Evolutionary conservation across 2,797 vertebrate species (phyloP), one percentile per base, ranked within the genome.

Genomic region (Thalassophryne amazonica): DNA sequence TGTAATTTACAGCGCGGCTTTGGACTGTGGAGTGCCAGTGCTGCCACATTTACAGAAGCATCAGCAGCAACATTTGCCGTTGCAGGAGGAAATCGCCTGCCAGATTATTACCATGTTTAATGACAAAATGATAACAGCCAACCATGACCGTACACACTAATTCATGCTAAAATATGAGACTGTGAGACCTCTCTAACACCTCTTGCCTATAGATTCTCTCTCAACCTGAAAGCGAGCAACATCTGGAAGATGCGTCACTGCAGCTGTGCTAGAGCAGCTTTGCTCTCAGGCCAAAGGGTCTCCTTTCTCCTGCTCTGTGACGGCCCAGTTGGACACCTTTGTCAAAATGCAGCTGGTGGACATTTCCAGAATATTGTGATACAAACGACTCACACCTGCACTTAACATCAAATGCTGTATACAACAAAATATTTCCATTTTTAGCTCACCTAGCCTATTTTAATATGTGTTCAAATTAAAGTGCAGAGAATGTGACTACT

Each of bases 221-320:
- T 69, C 34, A 65, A 42, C 31, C 49, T 45, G 31, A 54, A 65
- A 77, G 78, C 60, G 58, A 57, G 67, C 59, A 73, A 87, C 89
- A 91, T 90, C 87, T 91, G 88, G 75, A 84, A 75, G 85, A 89
- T 85, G 77, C 77, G 79, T 90, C 83, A 85, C 67, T 85, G 86
- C 89, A 91, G 87, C 89, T 91, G 90, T 78, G 66, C 54, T 45
- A 55, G 45, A 86, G 78, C 75, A 73, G 81, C 76, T 83, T 81
- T 78, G 47, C 78, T 74, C 72, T 64, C 48, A 24, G 85, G 84
- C 80, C 85, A 88, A 83, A 88, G 85, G 84, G 63, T 83, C 79
- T 79, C 76, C 60, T 71, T 60, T 76, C 76, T 69, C 34, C 56
- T 69, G 64, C 51, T 69, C 68, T 48, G 39, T 42, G 58, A 78